phyloP scores from a whole-genome alignment of 2,888 invertebrate species.

The Macrosoma leucophasiata region DNA sequence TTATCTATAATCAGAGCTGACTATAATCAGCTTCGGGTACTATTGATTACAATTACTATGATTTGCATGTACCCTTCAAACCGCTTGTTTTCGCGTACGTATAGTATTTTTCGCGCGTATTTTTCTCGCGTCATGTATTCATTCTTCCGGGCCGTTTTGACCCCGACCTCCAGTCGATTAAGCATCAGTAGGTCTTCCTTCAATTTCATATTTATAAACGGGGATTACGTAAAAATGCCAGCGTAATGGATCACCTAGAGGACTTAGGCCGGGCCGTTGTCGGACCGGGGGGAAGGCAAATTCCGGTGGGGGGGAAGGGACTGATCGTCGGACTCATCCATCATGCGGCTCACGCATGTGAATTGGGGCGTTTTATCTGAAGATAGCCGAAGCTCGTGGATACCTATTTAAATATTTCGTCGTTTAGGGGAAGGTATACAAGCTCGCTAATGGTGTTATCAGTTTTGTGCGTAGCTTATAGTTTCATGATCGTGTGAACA shows the following conservation, averaged over 20 bases:
- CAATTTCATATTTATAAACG: constrained; percentile 76
- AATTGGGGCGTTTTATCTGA: constrained; percentile 73
- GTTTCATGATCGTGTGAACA: too few species aligned
- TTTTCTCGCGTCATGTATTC: constrained; percentile 54
- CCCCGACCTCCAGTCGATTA: constrained; percentile 75
- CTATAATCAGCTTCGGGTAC: constrained; percentile 48
- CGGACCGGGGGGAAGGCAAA: constrained; percentile 57
- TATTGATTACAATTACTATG: constrained; percentile 39
- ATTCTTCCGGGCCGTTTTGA: constrained; percentile 50
- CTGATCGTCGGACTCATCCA: constrained; percentile 74
- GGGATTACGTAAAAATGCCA: constrained; percentile 74
- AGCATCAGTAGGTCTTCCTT: constrained; percentile 72
- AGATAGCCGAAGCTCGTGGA: constrained; percentile 61
- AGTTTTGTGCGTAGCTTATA: too few species aligned
- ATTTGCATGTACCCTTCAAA: constrained; percentile 30
- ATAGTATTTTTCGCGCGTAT: constrained; percentile 26
- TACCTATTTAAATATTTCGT: constrained; percentile 72
- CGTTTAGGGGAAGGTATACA: constrained; percentile 46
- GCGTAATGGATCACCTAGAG: constrained; percentile 74
- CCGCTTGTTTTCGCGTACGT: constrained; percentile 26
- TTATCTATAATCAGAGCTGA: constrained; percentile 51
- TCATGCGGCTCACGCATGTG: constrained; percentile 74
- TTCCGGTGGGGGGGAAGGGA: constrained; percentile 68
- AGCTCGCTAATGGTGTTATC: constrained; percentile 38
- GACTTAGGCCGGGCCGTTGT: constrained; percentile 58